Conservation (phyloP, 2,888 invertebrate species). For the Cephus nigrinus region DNA sequence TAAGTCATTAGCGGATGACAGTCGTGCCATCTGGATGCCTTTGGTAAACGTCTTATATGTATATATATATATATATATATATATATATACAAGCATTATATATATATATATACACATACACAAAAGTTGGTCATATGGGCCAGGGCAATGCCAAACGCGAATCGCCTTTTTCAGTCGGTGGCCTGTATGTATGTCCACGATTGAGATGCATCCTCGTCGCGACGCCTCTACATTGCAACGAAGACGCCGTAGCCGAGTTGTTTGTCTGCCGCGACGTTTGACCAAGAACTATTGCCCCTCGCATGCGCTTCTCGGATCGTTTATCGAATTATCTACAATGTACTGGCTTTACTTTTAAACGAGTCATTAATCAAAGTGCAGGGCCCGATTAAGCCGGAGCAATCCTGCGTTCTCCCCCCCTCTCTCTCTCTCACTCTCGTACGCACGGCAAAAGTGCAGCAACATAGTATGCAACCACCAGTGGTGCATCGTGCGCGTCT, state of each 20-base stretch:
- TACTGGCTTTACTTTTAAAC: slow-evolving; percentile 39
- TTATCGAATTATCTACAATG: slow-evolving; percentile 49
- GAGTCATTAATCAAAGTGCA: slow-evolving; percentile 36
- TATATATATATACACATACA: neutral
- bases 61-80: too few species aligned
- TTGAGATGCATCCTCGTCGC: neutral
- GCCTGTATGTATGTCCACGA: neutral
- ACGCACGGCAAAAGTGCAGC: neutral
- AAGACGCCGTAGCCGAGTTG: slow-evolving; percentile 20
- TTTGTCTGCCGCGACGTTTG: slow-evolving; percentile 36
- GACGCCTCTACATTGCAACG: neutral
- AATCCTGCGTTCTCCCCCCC: neutral
- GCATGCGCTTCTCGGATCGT: slow-evolving; percentile 38
- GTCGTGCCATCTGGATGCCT: neutral
- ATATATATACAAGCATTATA: neutral
- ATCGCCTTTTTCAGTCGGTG: neutral
- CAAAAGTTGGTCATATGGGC: neutral
- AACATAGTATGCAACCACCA: neutral
- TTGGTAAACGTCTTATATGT: neutral
- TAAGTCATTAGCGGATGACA: neutral
- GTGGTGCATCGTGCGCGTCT: neutral
- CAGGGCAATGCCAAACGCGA: neutral
- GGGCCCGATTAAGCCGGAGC: slow-evolving; percentile 25
- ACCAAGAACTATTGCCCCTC: slow-evolving; percentile 51
- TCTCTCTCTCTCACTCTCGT: neutral